Evolutionary conservation across 2,888 invertebrate genomes (phyloP).

Genomic region (Gerris lacustris): DNA sequence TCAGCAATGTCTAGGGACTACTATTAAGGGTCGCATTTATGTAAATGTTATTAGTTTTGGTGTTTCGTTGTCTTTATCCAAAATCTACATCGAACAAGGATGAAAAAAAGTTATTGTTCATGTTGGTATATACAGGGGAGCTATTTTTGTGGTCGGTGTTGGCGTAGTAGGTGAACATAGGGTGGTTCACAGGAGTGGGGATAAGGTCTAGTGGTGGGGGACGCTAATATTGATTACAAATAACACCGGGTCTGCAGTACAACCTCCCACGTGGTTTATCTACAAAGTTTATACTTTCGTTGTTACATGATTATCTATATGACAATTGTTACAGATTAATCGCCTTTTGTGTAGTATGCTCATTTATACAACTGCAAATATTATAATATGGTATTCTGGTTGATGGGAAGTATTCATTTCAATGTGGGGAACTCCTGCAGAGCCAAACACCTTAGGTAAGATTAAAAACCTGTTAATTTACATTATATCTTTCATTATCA

Average conservation of each 20-base stretch:
- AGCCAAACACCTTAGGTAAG: not conserved
- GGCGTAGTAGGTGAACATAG: no score
- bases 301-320: not conserved
- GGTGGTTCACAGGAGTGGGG: no score
- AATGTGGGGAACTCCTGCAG: not conserved
- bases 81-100: no score
- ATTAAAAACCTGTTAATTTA: not conserved
- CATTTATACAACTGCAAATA: not conserved
- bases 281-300: not conserved
- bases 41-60: no score
- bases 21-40: no score
- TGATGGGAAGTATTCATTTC: not conserved
- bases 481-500: not conserved
- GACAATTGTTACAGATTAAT: not conserved
- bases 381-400: not conserved
- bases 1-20: no score
- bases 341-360: not conserved
- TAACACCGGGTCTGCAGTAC: not conserved
- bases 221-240: conserved; percentile 1
- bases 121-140: no score
- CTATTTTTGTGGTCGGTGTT: no score
- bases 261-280: not conserved
- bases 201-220: not conserved
- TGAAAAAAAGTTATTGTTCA: no score
- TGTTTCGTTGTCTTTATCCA: no score